Evolutionary conservation across 2,113 vertebrate species (phyloP).

Genomic region (Prochilodus magdalenae): DNA sequence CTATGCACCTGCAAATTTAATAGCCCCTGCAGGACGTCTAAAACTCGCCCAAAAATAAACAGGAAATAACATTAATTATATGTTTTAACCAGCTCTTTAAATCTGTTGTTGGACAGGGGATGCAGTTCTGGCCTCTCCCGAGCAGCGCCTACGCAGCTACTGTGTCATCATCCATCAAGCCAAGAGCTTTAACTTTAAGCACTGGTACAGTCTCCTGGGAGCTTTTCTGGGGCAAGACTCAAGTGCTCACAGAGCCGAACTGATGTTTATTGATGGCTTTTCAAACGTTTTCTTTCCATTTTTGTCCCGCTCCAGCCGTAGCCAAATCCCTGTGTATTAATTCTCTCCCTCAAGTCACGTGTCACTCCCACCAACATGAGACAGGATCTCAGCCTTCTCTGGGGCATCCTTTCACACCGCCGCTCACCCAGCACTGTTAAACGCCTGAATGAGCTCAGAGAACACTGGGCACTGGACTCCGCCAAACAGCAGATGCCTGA

Average conservation of each 20-base stretch:
- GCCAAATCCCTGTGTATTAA: conserved; percentile 12
- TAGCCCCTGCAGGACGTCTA: conserved; percentile 9
- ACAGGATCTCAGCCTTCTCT: background rate
- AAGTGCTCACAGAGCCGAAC: background rate
- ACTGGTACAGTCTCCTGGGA: conserved; percentile 9
- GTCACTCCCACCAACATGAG: background rate
- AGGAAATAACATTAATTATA: background rate
- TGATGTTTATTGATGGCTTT: conserved; percentile 30
- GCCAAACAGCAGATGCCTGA: conserved; percentile 16
- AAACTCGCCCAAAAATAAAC: background rate
- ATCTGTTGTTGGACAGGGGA: conserved; percentile 12
- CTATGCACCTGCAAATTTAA: conserved; percentile 27
- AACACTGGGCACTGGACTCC: background rate
- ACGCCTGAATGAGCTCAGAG: conserved; percentile 1
- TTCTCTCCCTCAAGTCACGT: background rate
- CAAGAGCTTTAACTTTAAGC: background rate
- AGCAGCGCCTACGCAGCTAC: conserved; percentile 43
- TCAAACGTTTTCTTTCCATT: background rate
- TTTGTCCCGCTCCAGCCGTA: conserved; percentile 8
- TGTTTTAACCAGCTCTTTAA: background rate
- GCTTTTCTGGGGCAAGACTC: background rate
- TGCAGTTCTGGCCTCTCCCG: conserved; percentile 49
- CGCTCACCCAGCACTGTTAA: background rate
- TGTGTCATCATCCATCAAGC: conserved; percentile 23
- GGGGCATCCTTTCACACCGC: background rate